These are phyloP conservation scores for Parapsyche elsis DNA, from an alignment of 1,140 invertebrate species.

Conservation along the genomic window DNA sequence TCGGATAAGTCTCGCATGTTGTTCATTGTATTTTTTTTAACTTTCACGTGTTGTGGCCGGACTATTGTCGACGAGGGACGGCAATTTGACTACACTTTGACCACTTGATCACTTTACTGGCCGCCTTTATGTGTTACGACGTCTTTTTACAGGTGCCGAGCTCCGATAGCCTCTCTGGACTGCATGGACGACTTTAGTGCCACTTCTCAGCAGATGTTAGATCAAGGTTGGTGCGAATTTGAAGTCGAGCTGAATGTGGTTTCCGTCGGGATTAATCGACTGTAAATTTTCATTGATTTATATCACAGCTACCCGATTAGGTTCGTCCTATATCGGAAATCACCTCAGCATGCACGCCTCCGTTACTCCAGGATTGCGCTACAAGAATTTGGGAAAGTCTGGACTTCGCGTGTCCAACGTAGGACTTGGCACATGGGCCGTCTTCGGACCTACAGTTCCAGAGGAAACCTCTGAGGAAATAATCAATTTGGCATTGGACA, in stretches of 20 bases:
- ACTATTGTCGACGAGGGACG: too few relatives aligned
- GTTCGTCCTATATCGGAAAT: constrained; percentile 64
- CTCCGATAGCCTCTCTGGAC: constrained; percentile 90
- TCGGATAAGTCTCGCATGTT: too few relatives aligned
- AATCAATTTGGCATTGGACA: constrained; percentile 92
- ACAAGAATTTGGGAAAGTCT: constrained; percentile 93
- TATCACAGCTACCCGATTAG: constrained; percentile 63
- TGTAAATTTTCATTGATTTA: too few relatives aligned
- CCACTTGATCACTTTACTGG: background rate
- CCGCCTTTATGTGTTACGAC: background rate
- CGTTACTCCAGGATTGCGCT: constrained; percentile 81
- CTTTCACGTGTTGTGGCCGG: too few relatives aligned
- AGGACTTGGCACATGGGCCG: constrained; percentile 92
- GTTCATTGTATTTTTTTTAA: too few relatives aligned
- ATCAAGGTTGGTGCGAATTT: constrained; percentile 61
- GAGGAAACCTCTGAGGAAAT: constrained; percentile 93
- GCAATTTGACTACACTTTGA: background rate
- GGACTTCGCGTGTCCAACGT: constrained; percentile 92
- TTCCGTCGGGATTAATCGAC: too few relatives aligned
- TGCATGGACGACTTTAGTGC: constrained; percentile 93
- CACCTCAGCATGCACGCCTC: constrained; percentile 67
- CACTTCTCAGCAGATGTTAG: constrained; percentile 67
- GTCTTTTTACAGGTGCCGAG: constrained; percentile 76
- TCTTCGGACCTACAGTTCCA: constrained; percentile 79
- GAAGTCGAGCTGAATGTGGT: too few relatives aligned